These are phyloP conservation scores for Myotis pilosus DNA, from an alignment of 2,797 vertebrate species.

Conservation along the genomic window DNA sequence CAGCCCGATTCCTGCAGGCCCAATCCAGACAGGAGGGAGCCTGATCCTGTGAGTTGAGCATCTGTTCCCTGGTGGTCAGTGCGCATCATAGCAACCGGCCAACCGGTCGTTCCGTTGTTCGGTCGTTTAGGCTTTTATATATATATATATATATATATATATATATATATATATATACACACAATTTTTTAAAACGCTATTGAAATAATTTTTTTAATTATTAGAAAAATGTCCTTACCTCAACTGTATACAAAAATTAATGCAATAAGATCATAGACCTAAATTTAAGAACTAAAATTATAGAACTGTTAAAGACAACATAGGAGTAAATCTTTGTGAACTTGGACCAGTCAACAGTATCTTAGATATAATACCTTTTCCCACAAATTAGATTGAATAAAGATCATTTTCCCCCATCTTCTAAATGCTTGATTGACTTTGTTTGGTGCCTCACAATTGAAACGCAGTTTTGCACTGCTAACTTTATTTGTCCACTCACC, in stretches of 20 bases:
- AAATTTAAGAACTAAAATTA: constrained; percentile 16
- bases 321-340: background rate
- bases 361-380: constrained; percentile 9
- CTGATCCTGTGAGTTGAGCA: too few species aligned
- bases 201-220: background rate
- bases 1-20: too few species aligned
- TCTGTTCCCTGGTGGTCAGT: too few species aligned
- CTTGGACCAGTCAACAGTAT: background rate
- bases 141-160: too few species aligned
- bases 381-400: constrained; percentile 67
- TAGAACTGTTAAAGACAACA: background rate
- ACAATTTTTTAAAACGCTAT: background rate
- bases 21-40: too few species aligned
- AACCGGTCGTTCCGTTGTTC: too few species aligned
- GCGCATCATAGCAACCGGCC: too few species aligned
- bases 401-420: constrained; percentile 48
- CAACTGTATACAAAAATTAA: background rate
- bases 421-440: constrained; percentile 66
- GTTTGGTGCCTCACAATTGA: constrained; percentile 51
- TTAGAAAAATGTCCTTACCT: background rate
- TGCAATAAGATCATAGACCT: background rate
- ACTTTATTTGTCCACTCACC: constrained; percentile 5
- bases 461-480: constrained; percentile 13
- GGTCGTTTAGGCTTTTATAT: too few species aligned
- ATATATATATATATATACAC: too few species aligned